Evolutionary conservation across 2,797 vertebrate genomes (phyloP), one percentile per base, ranked within the genome.

Genomic region (Manis javanica): DNA sequence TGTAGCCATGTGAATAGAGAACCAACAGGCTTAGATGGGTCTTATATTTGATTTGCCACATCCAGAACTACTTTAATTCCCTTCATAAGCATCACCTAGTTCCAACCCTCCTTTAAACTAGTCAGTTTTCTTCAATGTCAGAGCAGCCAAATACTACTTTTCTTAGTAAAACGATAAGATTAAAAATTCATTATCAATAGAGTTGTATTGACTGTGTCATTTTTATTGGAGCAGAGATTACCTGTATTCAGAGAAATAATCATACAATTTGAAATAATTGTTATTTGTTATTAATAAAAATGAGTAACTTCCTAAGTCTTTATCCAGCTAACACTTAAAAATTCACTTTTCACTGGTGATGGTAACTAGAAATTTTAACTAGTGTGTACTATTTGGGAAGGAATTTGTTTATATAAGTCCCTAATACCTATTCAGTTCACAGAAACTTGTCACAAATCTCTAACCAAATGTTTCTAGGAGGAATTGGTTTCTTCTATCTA

Each of bases 211-310:
- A 9, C 42, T 78, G 6, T 26, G 46, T 90, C 12, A 37, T 87
- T 85, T 89, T 90, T 93, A 85, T 64, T 94, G 46, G n/a, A 71
- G 29, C 19, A 84, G 82, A 85, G 85, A 61, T 78, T 82, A 34
- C 11, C 68, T 64, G 16, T 93, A 71, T 90, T 82, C 39, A 75
- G 85, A 93, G 71, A 90, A 61, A 59, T 75, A 55, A 37, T 42
- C 39, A 34, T 81, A n/a, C 18, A 83, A 1, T 88, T 82, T 78
- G 3, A 83, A 79, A 87, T 63, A 83, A 83, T 86, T 87, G 75
- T 63, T 86, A 53, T 72, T 93, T 94, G 57, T 81, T 96, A 89
- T 68, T 90, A 24, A 21, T 37, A 81, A 59, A 87, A 90, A 63
- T 63, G 71, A 55, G 7, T 72, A 14, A 49, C 61, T 68, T n/a